These are phyloP conservation scores for Parauchenoglanis ngamensis DNA, from an alignment of 2,797 vertebrate species.

Conservation along the genomic window DNA sequence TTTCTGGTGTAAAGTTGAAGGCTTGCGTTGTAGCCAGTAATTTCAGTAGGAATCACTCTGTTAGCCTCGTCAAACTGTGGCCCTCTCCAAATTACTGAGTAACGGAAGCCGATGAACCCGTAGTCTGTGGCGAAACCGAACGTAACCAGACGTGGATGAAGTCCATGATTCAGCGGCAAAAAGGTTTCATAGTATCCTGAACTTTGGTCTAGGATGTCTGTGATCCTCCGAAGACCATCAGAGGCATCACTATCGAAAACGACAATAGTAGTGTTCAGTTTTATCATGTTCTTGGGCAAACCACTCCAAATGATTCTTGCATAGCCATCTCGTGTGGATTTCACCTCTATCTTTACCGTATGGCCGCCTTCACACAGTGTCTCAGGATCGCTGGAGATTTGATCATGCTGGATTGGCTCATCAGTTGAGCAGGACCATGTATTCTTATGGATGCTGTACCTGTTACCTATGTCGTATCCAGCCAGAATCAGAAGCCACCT, in stretches of 20 bases:
- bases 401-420: background rate
- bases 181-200: constrained; percentile 23
- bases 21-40: constrained; percentile 28
- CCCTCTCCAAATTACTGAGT: constrained; percentile 31
- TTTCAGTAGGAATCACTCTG: constrained; percentile 29
- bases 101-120: constrained; percentile 1
- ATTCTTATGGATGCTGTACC: constrained; percentile 28
- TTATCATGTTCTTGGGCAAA: constrained; percentile 22
- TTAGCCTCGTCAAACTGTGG: constrained; percentile 42
- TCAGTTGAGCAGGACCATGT: constrained; percentile 32
- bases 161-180: constrained; percentile 10
- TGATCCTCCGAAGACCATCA: background rate
- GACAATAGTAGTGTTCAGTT: background rate
- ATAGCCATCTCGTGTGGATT: constrained; percentile 25
- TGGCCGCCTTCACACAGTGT: constrained; percentile 21
- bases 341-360: constrained; percentile 22
- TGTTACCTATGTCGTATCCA: constrained; percentile 32
- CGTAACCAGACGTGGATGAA: constrained; percentile 19
- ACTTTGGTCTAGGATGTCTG: background rate
- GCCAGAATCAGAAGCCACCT: constrained; percentile 40
- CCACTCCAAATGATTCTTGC: constrained; percentile 30
- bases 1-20: constrained; percentile 30
- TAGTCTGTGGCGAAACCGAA: background rate
- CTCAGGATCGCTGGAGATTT: background rate
- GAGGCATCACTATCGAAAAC: constrained; percentile 12